Conservation (phyloP, 2,888 invertebrate species). For the Archaeoteleia sp. region DNA sequence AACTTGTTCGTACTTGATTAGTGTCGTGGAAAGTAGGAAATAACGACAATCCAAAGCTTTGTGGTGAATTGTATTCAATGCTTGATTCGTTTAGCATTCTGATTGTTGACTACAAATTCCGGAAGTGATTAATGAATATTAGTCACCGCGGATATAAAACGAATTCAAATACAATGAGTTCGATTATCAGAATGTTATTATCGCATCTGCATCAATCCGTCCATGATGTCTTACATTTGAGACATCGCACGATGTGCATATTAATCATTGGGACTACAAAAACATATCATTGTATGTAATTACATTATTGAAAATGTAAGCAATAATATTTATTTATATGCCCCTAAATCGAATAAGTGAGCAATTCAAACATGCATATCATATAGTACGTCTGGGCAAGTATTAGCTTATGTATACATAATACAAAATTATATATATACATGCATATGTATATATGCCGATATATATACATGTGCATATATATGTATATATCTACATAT, state of each 20-base stretch:
- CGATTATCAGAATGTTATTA: constrained; percentile 65
- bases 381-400: constrained; percentile 73
- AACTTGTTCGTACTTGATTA: constrained; percentile 34
- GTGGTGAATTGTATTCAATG: constrained; percentile 68
- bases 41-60: constrained; percentile 74
- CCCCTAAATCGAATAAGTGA: constrained; percentile 63
- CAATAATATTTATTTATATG: constrained; percentile 74
- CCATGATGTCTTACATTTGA: constrained; percentile 64
- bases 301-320: constrained; percentile 68
- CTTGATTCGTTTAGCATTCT: constrained; percentile 68
- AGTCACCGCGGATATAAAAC: background rate
- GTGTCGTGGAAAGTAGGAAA: constrained; percentile 59
- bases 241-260: constrained; percentile 74
- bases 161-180: constrained; percentile 25
- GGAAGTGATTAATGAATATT: constrained; percentile 4
- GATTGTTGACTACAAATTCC: constrained; percentile 56
- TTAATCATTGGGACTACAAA: constrained; percentile 76
- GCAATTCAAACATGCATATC: constrained; percentile 71
- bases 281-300: constrained; percentile 74
- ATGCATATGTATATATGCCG: constrained; percentile 44
- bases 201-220: constrained; percentile 69
- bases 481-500: constrained; percentile 62
- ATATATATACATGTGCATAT: constrained; percentile 58
- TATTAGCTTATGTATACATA: constrained; percentile 68
- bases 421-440: constrained; percentile 55